Evolutionary conservation across 2,797 vertebrate species (phyloP).

Genomic region (Malacoraja senta): DNA sequence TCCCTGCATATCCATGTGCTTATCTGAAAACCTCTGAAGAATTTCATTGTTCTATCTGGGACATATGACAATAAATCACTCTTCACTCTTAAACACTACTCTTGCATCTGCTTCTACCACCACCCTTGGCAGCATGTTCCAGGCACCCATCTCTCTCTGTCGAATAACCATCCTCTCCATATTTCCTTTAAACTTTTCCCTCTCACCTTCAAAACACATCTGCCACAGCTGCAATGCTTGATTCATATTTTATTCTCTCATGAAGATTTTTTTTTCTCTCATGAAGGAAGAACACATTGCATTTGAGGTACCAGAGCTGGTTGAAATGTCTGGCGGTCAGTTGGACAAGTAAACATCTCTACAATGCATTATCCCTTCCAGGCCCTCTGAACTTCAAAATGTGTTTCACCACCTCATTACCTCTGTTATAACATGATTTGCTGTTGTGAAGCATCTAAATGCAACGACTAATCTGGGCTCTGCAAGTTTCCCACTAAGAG

Average conservation of each 20-base stretch:
- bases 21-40: too few relatives aligned
- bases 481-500: too few relatives aligned
- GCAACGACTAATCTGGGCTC: neutral
- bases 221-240: neutral
- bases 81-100: too few relatives aligned
- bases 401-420: neutral
- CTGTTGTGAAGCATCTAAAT: neutral
- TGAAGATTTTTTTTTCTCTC: neutral
- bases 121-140: too few relatives aligned
- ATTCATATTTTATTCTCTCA: neutral
- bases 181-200: too few relatives aligned
- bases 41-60: too few relatives aligned
- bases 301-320: neutral
- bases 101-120: too few relatives aligned
- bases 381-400: neutral
- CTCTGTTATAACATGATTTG: neutral
- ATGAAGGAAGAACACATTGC: neutral
- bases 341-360: neutral
- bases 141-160: too few relatives aligned
- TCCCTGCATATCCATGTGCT: too few relatives aligned
- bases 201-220: neutral
- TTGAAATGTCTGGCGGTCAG: neutral
- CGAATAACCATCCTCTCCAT: too few relatives aligned
- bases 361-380: too few relatives aligned
- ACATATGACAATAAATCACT: too few relatives aligned